phyloP scores from a whole-genome alignment of 2,113 vertebrate genomes.

The Daphoenositta chrysoptera region DNA sequence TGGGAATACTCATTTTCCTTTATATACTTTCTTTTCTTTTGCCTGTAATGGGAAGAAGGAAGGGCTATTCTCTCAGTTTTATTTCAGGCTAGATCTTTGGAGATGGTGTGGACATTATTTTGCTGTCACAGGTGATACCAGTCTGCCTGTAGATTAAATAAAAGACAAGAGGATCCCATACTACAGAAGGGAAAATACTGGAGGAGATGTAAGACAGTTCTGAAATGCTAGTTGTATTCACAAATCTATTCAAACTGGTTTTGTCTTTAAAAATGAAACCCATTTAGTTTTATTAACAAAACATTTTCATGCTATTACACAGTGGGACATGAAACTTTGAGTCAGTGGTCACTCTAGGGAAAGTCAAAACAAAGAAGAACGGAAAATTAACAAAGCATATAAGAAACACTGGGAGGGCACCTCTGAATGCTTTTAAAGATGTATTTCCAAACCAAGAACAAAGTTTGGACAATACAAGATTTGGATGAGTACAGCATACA shows the following conservation, averaged over 20 bases:
- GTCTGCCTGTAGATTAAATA: background rate
- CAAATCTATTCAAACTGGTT: background rate
- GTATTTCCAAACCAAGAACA: background rate
- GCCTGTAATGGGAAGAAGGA: background rate
- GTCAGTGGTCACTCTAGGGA: background rate
- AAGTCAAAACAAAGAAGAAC: background rate
- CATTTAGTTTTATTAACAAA: background rate
- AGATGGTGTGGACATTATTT: background rate
- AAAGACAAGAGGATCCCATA: background rate
- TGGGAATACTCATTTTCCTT: background rate
- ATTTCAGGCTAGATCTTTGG: background rate
- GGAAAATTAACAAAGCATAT: background rate
- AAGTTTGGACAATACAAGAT: background rate
- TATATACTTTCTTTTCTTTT: background rate
- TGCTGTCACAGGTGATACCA: background rate
- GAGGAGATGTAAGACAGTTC: background rate
- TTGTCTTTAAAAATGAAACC: background rate
- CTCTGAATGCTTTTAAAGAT: background rate
- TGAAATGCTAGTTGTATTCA: background rate
- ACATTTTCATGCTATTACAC: background rate
- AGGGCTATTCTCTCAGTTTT: background rate
- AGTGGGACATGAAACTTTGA: background rate
- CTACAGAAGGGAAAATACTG: background rate
- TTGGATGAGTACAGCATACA: background rate
- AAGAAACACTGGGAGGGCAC: background rate